Conservation (phyloP, 2,113 vertebrate species). For the Petaurus breviceps region DNA sequence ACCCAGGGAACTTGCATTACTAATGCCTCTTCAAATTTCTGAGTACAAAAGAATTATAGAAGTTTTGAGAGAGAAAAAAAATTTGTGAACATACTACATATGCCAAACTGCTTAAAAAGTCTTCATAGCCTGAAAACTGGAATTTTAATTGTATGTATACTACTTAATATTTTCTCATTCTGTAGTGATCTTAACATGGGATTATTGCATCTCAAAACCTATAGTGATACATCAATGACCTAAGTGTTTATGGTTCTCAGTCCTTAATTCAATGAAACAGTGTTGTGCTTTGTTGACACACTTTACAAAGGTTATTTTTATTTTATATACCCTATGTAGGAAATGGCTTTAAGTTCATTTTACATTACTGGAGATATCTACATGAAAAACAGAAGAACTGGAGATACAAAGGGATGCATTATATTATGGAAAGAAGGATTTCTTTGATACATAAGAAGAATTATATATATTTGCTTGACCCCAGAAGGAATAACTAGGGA, state of each 20-base stretch:
- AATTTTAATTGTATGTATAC: background rate
- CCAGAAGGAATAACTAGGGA: too few relatives aligned
- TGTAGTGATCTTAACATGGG: background rate
- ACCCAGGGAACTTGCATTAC: background rate
- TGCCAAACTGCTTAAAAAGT: background rate
- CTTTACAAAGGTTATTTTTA: background rate
- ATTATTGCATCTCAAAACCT: background rate
- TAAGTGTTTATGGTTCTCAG: background rate
- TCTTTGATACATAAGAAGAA: background rate
- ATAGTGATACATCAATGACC: background rate
- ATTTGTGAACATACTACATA: background rate
- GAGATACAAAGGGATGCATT: background rate
- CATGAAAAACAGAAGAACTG: background rate
- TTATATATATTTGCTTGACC: too few relatives aligned
- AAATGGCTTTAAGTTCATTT: background rate
- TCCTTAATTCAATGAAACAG: background rate
- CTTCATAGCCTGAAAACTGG: background rate
- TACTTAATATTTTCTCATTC: background rate
- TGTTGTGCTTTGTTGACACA: background rate
- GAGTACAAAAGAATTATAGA: background rate
- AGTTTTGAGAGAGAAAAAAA: background rate
- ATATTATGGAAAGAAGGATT: background rate
- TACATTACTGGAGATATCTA: background rate
- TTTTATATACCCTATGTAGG: background rate
- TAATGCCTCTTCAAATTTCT: background rate